Conservation (phyloP, 35 echinoderm and acorn worm genomes). For the Ptychodera flava region DNA sequence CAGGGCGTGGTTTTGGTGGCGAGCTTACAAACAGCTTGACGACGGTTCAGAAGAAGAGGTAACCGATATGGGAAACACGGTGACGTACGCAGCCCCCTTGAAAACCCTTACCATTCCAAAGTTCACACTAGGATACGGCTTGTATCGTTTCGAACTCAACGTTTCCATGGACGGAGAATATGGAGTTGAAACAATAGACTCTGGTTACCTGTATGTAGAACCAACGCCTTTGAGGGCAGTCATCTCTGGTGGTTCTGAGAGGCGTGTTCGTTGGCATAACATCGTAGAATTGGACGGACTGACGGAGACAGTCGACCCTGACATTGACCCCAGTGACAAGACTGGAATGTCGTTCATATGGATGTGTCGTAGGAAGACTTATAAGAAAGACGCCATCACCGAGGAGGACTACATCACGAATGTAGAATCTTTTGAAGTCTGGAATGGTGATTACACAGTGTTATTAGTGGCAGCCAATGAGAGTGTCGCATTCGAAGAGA, state of each 20-base stretch:
- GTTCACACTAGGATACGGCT: conserved; percentile 59
- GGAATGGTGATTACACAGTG: conserved; percentile 70
- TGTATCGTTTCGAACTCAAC: conserved; percentile 71
- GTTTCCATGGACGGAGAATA: conserved; percentile 82
- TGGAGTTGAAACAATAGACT: conserved; percentile 62
- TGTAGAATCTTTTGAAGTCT: conserved; percentile 64
- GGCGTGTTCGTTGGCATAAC: conserved; percentile 67
- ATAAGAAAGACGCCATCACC: background rate
- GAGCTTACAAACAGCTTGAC: conserved; percentile 4
- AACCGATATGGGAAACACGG: background rate
- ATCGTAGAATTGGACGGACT: conserved; percentile 50
- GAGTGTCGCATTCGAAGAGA: conserved; percentile 35
- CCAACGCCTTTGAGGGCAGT: conserved; percentile 56
- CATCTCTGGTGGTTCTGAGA: conserved; percentile 66
- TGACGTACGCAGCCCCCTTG: background rate
- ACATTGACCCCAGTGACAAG: conserved; percentile 46
- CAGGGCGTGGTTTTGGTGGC: conserved; percentile 19
- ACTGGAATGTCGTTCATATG: conserved; percentile 67
- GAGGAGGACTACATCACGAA: background rate
- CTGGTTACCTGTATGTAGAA: conserved; percentile 42
- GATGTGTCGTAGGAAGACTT: conserved; percentile 70
- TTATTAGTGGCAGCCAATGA: conserved; percentile 13
- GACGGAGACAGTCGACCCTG: conserved; percentile 58
- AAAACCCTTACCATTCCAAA: conserved; percentile 7
- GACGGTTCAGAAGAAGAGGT: background rate